These are phyloP conservation scores for Chrysoperla carnea DNA, from an alignment of 1,140 invertebrate genomes.

Conservation along the genomic window DNA sequence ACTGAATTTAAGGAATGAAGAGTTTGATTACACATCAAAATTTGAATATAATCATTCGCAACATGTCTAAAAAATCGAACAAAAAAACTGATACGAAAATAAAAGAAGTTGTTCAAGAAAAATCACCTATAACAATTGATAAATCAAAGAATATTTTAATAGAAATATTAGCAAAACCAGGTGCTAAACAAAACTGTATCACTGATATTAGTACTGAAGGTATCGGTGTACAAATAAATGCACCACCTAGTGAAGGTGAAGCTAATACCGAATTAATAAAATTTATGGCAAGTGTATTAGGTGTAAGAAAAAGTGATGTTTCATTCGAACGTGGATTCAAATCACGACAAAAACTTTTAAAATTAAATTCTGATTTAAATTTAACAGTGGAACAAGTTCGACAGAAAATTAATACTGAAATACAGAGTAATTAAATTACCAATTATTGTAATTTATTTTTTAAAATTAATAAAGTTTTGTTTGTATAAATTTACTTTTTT, in stretches of 20 bases:
- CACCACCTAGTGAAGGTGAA: slow-evolving; percentile 55
- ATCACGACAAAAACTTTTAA: slow-evolving; percentile 27
- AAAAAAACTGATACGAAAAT: neutral
- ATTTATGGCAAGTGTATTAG: slow-evolving; percentile 42
- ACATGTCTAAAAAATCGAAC: neutral
- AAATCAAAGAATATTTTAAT: neutral
- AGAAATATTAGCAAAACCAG: neutral
- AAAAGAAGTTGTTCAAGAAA: neutral
- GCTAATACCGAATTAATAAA: slow-evolving; percentile 54
- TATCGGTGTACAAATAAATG: slow-evolving; percentile 41
- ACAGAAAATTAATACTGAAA: slow-evolving; percentile 20
- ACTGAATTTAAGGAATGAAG: no score
- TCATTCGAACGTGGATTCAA: slow-evolving; percentile 34
- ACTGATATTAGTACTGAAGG: neutral
- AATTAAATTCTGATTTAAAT: slow-evolving; percentile 15
- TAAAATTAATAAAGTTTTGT: no score
- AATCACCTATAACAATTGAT: neutral
- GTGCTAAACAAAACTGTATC: neutral
- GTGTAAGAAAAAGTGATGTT: slow-evolving; percentile 43
- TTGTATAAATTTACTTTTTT: no score
- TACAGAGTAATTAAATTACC: slow-evolving; percentile 8
- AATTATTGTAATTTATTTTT: neutral
- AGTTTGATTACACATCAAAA: neutral
- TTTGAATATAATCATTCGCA: neutral
- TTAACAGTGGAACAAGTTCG: slow-evolving; percentile 19